Evolutionary conservation across 2,113 vertebrate genomes (phyloP).

Genomic region (Willisornis vidua): DNA sequence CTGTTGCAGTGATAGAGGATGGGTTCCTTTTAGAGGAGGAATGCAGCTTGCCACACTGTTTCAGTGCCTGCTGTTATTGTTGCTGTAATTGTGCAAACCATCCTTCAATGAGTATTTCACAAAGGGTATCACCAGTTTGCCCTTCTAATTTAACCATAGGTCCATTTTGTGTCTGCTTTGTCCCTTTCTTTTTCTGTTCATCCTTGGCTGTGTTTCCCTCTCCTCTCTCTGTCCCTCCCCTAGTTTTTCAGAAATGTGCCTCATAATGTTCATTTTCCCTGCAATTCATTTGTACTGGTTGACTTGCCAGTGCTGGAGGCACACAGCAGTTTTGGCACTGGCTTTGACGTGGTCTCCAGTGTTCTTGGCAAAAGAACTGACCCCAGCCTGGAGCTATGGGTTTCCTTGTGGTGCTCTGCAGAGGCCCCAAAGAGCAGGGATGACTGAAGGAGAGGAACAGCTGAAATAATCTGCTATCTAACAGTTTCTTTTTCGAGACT

Average conservation of each 20-base stretch:
- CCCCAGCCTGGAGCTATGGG: background rate
- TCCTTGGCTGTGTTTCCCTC: background rate
- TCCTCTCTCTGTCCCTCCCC: background rate
- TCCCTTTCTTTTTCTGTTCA: background rate
- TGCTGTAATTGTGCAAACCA: background rate
- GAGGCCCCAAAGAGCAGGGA: background rate
- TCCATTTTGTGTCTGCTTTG: background rate
- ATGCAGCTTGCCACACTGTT: background rate
- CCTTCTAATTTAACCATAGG: background rate
- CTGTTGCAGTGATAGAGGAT: background rate
- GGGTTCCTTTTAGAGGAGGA: background rate
- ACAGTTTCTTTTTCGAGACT: background rate
- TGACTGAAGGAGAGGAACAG: background rate
- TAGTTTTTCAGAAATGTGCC: background rate
- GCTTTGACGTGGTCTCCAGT: background rate
- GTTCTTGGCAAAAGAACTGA: background rate
- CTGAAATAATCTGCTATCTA: background rate
- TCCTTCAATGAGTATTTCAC: background rate
- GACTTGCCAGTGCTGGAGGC: constrained; percentile 13
- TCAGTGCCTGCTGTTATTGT: background rate
- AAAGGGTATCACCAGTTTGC: background rate
- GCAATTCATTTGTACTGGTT: background rate
- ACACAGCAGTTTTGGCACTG: background rate
- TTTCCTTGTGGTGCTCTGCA: background rate
- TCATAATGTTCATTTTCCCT: background rate